These are phyloP conservation scores for Aplocera efformata DNA, from an alignment of 2,888 invertebrate genomes.

Conservation along the genomic window DNA sequence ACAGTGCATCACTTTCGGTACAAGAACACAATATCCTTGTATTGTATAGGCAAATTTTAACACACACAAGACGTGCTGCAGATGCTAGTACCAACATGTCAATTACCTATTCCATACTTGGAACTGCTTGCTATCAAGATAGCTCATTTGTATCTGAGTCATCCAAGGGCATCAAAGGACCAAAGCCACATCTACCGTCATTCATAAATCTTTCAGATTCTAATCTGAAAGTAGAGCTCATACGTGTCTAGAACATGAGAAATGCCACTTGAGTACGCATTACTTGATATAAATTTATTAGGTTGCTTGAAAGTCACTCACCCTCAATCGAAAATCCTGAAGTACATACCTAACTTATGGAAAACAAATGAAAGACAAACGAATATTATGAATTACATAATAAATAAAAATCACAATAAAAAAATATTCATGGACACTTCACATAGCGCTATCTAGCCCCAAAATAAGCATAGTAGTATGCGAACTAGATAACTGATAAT, in stretches of 20 bases:
- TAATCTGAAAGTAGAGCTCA: slow-evolving; percentile 41
- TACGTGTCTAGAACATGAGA: slow-evolving; percentile 52
- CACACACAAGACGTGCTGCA: no score
- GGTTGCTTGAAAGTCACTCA: slow-evolving; percentile 1
- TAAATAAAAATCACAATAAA: no score
- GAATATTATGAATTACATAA: no score
- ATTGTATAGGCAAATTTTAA: no score
- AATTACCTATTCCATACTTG: slow-evolving; percentile 35
- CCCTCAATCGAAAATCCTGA: slow-evolving; percentile 4
- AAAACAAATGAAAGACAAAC: no score
- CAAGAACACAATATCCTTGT: no score
- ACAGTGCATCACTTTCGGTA: no score
- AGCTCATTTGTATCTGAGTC: slow-evolving; percentile 25
- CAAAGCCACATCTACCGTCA: slow-evolving; percentile 35
- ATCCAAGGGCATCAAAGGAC: slow-evolving; percentile 44
- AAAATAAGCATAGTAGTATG: no score
- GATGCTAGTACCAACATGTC: slow-evolving; percentile 5
- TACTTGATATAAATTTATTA: not conserved
- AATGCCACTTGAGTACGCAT: slow-evolving; percentile 19
- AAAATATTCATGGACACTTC: no score
- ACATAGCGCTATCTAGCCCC: no score
- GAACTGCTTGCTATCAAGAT: slow-evolving; percentile 36
- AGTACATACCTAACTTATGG: no score
- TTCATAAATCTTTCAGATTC: slow-evolving; percentile 39
- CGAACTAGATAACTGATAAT: no score